A percentile compares a stretch with the other conserved stretches of the same genome.
These are phyloP conservation scores for Regulus satrapa DNA, from an alignment of 2,113 vertebrate genomes.

Conservation along the genomic window DNA sequence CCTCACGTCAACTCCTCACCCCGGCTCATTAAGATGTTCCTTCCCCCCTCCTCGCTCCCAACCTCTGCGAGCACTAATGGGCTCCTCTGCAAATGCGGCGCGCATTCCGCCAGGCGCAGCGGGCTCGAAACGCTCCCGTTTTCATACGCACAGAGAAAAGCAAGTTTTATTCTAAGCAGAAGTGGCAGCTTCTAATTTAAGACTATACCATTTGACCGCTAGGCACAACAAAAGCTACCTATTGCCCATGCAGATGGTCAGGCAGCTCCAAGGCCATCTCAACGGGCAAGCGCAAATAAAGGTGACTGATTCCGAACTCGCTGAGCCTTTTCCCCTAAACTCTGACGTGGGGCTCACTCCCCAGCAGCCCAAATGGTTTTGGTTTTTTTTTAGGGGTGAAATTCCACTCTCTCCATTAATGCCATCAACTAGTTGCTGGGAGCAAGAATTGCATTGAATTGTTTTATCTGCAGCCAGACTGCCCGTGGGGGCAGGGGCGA, in stretches of 20 bases:
- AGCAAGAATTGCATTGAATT: background rate
- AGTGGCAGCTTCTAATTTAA: constrained; percentile 49
- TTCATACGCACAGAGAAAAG: background rate
- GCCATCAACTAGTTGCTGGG: background rate
- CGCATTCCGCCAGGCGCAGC: background rate
- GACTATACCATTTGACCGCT: background rate
- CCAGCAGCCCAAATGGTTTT: background rate
- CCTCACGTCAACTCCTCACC: background rate
- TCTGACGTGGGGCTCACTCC: background rate
- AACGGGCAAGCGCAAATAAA: background rate
- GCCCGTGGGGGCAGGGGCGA: background rate
- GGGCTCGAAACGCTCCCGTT: background rate
- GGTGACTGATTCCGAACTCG: background rate
- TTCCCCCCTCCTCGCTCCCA: background rate
- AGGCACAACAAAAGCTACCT: constrained; percentile 54
- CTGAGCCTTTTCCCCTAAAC: background rate
- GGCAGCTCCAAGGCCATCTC: background rate
- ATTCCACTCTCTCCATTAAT: background rate
- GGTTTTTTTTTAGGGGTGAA: background rate
- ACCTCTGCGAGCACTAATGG: background rate
- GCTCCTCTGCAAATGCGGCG: background rate
- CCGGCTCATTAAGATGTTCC: background rate
- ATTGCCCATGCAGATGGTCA: background rate
- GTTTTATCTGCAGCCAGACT: background rate
- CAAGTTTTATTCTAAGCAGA: constrained; percentile 23